phyloP scores from a whole-genome alignment of 2,888 invertebrate genomes.

The Lepidochrysops patricia region DNA sequence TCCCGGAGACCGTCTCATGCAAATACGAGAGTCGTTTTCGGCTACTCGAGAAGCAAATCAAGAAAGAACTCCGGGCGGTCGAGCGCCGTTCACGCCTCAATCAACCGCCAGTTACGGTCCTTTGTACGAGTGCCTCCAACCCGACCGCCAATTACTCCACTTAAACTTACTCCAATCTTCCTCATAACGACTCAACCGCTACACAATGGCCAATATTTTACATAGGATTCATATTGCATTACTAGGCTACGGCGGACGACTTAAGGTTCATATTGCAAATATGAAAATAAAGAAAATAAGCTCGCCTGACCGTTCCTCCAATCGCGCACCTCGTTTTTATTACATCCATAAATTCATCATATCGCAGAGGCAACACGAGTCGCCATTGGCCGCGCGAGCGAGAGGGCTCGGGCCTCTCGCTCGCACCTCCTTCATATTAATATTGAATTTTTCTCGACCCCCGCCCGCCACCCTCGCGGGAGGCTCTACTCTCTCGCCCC shows the following conservation, averaged over 20 bases:
- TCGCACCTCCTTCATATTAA: conserved; percentile 84
- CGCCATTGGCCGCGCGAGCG: conserved; percentile 74
- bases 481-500: conserved; percentile 73
- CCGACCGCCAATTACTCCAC: conserved; percentile 16
- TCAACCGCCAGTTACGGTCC: conserved; percentile 65
- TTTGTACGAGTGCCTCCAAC: conserved; percentile 55
- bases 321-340: conserved; percentile 80
- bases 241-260: conserved; percentile 39
- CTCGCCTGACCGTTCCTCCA: conserved; percentile 75
- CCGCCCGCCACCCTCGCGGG: conserved; percentile 70
- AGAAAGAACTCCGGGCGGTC: conserved; percentile 64
- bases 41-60: conserved; percentile 69
- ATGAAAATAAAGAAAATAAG: conserved; percentile 76
- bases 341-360: conserved; percentile 90
- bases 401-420: conserved; percentile 69
- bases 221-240: conserved; percentile 16
- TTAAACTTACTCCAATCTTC: conserved; percentile 12
- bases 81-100: conserved; percentile 69
- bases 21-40: conserved; percentile 69
- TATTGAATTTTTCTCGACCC: conserved; percentile 84
- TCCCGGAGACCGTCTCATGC: conserved; percentile 60
- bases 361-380: conserved; percentile 71
- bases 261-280: conserved; percentile 65
- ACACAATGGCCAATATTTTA: conserved; percentile 8
- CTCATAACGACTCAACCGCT: not conserved